These are phyloP conservation scores for Carlito syrichta DNA, from an alignment of 2,113 vertebrate genomes.

Conservation along the genomic window DNA sequence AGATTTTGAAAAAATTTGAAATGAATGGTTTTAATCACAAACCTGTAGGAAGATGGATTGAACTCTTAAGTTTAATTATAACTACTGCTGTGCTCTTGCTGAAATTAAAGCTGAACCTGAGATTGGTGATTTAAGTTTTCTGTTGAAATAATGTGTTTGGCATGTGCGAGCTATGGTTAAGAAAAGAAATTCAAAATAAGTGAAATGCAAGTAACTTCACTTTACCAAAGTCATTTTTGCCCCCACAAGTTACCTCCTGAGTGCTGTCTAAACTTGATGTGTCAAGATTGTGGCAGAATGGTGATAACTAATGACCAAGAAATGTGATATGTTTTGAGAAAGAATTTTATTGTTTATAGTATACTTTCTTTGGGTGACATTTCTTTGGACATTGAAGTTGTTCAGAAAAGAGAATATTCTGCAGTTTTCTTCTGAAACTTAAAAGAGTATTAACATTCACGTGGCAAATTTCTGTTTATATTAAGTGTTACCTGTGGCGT, in stretches of 20 bases:
- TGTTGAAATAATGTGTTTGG: conserved; percentile 38
- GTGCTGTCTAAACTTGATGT: background rate
- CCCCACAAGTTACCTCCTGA: background rate
- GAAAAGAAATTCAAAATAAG: background rate
- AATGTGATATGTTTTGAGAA: background rate
- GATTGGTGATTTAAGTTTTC: background rate
- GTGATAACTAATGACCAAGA: background rate
- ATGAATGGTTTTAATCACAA: conserved; percentile 19
- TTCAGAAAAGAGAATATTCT: background rate
- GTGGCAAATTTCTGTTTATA: background rate
- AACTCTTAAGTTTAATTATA: conserved; percentile 30
- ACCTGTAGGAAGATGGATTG: conserved; percentile 10
- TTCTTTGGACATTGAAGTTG: conserved; percentile 5
- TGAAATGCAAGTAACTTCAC: background rate
- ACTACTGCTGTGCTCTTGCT: background rate
- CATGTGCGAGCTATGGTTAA: background rate
- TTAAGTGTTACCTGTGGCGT: background rate
- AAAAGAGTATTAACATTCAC: background rate
- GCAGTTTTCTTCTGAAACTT: conserved; percentile 22
- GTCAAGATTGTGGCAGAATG: background rate
- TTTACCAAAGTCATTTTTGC: conserved; percentile 18
- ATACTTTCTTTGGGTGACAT: background rate
- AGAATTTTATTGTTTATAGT: background rate
- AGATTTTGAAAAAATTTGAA: conserved; percentile 21
- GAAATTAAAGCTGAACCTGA: conserved; percentile 32